These are phyloP conservation scores for Ectemnius continuus DNA, from an alignment of 2,888 invertebrate genomes.

Conservation along the genomic window DNA sequence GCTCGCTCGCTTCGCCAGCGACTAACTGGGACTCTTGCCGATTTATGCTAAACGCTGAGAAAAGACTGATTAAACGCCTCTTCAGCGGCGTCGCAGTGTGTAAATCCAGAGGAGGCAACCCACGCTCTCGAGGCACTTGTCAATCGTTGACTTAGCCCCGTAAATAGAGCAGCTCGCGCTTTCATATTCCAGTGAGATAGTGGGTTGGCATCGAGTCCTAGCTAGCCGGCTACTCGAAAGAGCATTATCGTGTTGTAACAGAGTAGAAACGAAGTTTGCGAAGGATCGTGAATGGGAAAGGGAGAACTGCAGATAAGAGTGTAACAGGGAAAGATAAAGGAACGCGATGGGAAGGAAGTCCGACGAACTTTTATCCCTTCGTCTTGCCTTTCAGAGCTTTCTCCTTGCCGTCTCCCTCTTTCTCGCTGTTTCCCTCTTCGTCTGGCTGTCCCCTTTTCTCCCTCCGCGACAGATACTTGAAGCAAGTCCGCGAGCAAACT, in stretches of 20 bases:
- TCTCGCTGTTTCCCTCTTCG: slow-evolving; percentile 10
- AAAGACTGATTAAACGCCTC: slow-evolving; percentile 38
- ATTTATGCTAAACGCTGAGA: slow-evolving; percentile 35
- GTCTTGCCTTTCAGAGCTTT: not conserved
- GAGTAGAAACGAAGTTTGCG: slow-evolving; percentile 16
- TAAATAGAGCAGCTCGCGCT: slow-evolving; percentile 20
- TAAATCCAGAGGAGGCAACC: too few relatives aligned
- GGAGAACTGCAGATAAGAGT: slow-evolving; percentile 32
- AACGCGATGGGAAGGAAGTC: slow-evolving; percentile 51
- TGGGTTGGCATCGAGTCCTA: not conserved
- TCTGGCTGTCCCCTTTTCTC: not conserved
- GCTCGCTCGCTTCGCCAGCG: slow-evolving; percentile 17
- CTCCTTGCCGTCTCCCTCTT: not conserved
- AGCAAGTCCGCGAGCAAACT: slow-evolving; percentile 65
- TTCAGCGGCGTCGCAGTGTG: not conserved
- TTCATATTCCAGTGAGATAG: not conserved
- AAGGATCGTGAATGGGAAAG: slow-evolving; percentile 7
- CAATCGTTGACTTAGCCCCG: slow-evolving; percentile 27
- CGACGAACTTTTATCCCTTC: slow-evolving; percentile 54
- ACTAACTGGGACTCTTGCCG: slow-evolving; percentile 35
- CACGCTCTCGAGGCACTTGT: slow-evolving; percentile 6
- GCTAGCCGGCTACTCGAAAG: not conserved
- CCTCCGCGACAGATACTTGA: slow-evolving; percentile 49
- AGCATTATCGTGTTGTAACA: slow-evolving; percentile 41
- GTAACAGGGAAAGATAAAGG: slow-evolving; percentile 55